These are phyloP conservation scores for Heterocephalus glaber DNA, from an alignment of 2,113 vertebrate species.

Conservation along the genomic window DNA sequence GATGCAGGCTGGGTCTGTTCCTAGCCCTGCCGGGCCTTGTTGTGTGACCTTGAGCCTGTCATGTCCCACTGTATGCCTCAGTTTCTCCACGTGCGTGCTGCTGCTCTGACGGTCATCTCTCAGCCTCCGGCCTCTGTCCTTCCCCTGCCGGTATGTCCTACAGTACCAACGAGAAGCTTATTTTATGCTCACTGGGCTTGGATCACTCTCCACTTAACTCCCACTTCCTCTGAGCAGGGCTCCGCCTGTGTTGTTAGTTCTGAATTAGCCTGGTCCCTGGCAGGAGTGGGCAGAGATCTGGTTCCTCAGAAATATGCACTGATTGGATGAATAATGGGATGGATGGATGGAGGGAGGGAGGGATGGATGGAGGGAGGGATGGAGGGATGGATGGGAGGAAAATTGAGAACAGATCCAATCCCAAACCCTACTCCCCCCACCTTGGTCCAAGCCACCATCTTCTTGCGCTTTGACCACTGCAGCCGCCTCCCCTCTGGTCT, in stretches of 20 bases:
- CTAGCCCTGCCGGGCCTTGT: neutral
- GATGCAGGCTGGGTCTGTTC: neutral
- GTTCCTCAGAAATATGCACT: rapidly evolving
- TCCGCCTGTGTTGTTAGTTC: rapidly evolving
- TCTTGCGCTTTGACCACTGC: rapidly evolving
- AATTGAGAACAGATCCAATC: neutral
- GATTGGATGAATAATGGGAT: neutral
- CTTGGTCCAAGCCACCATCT: neutral
- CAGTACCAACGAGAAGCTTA: rapidly evolving
- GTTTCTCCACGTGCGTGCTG: neutral
- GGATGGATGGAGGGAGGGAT: neutral
- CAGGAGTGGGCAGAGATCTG: neutral
- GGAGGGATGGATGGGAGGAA: neutral
- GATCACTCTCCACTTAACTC: neutral
- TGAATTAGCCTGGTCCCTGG: neutral
- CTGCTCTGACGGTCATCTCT: rapidly evolving
- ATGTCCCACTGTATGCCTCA: neutral
- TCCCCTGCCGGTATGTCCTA: rapidly evolving
- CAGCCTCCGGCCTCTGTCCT: rapidly evolving
- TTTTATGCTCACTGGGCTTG: neutral
- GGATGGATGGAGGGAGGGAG: neutral
- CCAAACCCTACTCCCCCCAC: rapidly evolving
- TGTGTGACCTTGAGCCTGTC: neutral
- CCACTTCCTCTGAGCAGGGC: neutral
- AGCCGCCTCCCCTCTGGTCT: rapidly evolving